Percentiles rank a stretch among this genome's conserved stretches.
phyloP scores from a whole-genome alignment of 2,797 vertebrate genomes.

The Siniperca undulata region DNA sequence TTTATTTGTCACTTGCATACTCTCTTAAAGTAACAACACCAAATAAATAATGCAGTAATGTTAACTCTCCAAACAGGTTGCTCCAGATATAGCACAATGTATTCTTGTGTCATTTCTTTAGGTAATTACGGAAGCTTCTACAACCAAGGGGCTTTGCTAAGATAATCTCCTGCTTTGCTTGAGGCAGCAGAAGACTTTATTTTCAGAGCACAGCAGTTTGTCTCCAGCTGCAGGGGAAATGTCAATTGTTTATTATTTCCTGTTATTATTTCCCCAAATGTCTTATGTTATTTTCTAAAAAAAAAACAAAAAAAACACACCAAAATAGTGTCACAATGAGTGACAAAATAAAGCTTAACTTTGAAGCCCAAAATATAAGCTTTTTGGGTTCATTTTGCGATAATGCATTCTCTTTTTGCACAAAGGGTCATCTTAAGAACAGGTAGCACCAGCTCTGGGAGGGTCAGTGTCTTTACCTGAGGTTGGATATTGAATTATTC shows the following conservation, averaged over 20 bases:
- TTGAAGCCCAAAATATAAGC: background rate
- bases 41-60: conserved; percentile 66
- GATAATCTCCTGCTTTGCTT: conserved; percentile 78
- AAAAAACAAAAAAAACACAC: background rate
- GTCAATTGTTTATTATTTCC: conserved; percentile 64
- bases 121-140: conserved; percentile 75
- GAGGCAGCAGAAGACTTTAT: conserved; percentile 69
- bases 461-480: conserved; percentile 60
- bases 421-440: conserved; percentile 30
- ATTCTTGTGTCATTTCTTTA: conserved; percentile 58
- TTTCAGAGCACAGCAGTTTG: conserved; percentile 70
- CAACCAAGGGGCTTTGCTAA: conserved; percentile 68
- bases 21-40: conserved; percentile 50
- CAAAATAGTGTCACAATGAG: conserved; percentile 21
- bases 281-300: conserved; percentile 31
- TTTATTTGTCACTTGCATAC: conserved; percentile 53
- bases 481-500: conserved; percentile 73
- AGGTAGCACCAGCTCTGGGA: conserved; percentile 18
- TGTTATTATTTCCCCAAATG: conserved; percentile 47
- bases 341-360: conserved; percentile 35
- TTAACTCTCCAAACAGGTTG: conserved; percentile 66
- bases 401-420: conserved; percentile 22
- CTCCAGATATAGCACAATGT: conserved; percentile 54
- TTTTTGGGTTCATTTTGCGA: background rate
- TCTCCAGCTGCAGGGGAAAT: conserved; percentile 60